phyloP scores from a whole-genome alignment of 2,888 invertebrate species.

The Epirrita christyi region DNA sequence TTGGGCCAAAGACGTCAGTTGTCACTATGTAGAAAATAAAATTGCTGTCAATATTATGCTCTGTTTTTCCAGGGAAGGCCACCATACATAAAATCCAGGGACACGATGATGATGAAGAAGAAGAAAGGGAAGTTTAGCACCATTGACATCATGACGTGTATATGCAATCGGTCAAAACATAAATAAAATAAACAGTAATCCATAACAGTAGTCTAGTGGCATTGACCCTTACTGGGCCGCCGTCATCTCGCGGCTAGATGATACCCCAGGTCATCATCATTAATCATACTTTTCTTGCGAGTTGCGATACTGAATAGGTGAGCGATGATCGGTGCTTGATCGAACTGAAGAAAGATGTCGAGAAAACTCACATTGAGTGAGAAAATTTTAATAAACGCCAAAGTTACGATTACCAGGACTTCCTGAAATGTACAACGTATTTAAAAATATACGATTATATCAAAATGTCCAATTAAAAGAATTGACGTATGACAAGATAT shows the following conservation, averaged over 20 bases:
- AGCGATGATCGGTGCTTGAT: slow-evolving; percentile 28
- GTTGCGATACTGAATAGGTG: slow-evolving; percentile 36
- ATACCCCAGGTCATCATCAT: slow-evolving; percentile 50
- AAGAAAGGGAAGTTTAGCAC: neutral
- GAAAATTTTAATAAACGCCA: too few species aligned
- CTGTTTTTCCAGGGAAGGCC: too few species aligned
- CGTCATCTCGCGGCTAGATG: slow-evolving; percentile 30
- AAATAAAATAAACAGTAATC: slow-evolving; percentile 27
- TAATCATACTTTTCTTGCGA: slow-evolving; percentile 51
- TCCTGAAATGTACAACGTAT: too few species aligned
- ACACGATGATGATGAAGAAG: too few species aligned
- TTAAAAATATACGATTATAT: too few species aligned
- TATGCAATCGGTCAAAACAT: slow-evolving; percentile 16
- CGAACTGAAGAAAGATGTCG: slow-evolving; percentile 9
- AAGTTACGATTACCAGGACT: too few species aligned
- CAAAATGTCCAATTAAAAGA: too few species aligned
- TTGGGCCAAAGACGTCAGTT: neutral
- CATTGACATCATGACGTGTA: neutral
- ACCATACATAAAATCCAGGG: too few species aligned
- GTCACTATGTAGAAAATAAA: neutral
- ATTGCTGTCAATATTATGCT: neutral
- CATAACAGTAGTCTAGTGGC: slow-evolving; percentile 42
- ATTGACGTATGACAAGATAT: too few species aligned
- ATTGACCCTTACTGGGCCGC: slow-evolving; percentile 39
- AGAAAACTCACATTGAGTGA: neutral